A percentile compares a stretch with the other conserved stretches of the same genome.
phyloP scores from a whole-genome alignment of 2,797 vertebrate genomes.

The Xenops minutus region DNA sequence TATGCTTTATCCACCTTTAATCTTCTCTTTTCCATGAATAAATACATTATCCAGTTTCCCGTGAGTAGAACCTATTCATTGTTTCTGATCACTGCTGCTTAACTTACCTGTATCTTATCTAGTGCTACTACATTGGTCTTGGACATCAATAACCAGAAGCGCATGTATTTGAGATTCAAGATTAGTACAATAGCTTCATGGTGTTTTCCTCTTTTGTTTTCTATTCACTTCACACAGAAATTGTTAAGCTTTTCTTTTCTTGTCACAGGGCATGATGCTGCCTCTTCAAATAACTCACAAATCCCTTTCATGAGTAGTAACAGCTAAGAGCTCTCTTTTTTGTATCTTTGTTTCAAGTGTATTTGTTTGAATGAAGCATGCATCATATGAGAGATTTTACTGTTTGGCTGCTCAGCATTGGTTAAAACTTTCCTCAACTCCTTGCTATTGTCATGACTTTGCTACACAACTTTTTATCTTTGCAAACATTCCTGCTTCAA shows the following conservation, averaged over 20 bases:
- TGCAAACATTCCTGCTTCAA: not conserved
- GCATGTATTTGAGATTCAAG: not conserved
- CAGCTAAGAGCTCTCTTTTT: not conserved
- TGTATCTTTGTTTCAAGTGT: not conserved
- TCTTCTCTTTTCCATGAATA: not conserved
- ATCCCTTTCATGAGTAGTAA: not conserved
- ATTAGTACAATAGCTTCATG: not conserved
- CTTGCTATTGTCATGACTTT: not conserved
- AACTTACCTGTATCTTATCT: not conserved
- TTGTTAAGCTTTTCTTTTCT: not conserved
- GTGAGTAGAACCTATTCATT: not conserved
- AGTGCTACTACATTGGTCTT: not conserved
- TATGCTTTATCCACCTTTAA: not conserved
- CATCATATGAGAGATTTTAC: not conserved
- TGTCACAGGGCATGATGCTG: not conserved
- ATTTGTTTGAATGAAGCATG: not conserved
- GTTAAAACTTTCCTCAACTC: not conserved
- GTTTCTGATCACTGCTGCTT: not conserved
- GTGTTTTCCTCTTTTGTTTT: not conserved
- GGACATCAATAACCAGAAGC: not conserved
- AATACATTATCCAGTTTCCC: not conserved
- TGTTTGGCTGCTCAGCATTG: not conserved
- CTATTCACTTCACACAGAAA: not conserved
- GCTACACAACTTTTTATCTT: not conserved
- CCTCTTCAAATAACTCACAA: not conserved